phyloP scores from a whole-genome alignment of 2,113 vertebrate genomes.

The Lasiurus cinereus region DNA sequence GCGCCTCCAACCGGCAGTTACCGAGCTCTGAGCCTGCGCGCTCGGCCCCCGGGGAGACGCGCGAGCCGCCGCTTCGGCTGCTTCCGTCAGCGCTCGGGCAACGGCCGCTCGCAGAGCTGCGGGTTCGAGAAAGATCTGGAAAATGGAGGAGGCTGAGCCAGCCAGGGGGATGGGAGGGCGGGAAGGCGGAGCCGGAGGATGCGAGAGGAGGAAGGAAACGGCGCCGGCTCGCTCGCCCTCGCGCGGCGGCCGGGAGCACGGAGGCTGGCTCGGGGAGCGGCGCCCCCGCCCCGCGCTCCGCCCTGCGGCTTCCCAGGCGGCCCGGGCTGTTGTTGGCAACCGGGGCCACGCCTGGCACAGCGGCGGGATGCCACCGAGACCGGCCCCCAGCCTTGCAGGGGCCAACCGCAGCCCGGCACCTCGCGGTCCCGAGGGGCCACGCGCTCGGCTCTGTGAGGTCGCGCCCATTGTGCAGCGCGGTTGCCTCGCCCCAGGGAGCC shows the following conservation, averaged over 20 bases:
- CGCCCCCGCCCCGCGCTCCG: fast-evolving
- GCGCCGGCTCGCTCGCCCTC: not conserved
- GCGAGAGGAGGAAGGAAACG: fast-evolving
- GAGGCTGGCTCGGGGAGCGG: fast-evolving
- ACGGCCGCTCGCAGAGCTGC: not conserved
- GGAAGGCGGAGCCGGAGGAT: not conserved
- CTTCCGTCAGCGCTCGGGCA: conserved; percentile 83
- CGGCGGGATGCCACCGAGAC: not conserved
- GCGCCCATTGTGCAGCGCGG: conserved; percentile 55
- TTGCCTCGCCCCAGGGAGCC: too few relatives aligned
- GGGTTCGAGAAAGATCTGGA: conserved; percentile 89
- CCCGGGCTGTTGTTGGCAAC: not conserved
- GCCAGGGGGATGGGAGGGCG: not conserved
- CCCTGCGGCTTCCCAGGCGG: not conserved
- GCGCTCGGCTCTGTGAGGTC: conserved; percentile 62
- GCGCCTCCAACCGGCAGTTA: conserved; percentile 85
- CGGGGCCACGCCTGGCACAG: not conserved
- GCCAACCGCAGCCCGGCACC: not conserved
- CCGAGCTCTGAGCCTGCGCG: conserved; percentile 84
- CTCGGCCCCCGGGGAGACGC: conserved; percentile 35
- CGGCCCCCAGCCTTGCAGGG: not conserved
- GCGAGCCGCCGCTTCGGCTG: conserved; percentile 75
- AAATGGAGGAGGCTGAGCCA: conserved; percentile 23
- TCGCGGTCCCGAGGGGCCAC: conserved; percentile 59
- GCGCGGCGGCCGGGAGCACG: not conserved